Evolutionary conservation across 2,113 vertebrate species (phyloP).

Genomic region (Bubalus kerabau): DNA sequence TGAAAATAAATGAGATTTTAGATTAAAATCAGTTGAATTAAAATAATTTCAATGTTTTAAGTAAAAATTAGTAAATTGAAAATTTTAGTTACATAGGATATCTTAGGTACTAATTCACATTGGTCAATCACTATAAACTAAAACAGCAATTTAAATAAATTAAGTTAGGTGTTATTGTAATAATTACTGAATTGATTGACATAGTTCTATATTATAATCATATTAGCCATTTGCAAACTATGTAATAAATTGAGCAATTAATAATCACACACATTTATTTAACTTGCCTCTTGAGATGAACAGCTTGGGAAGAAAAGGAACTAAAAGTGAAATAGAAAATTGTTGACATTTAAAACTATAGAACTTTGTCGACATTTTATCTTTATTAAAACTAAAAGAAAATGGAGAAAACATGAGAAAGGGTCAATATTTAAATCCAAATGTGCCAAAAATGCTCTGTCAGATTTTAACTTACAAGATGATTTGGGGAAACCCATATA

Average conservation of each 20-base stretch:
- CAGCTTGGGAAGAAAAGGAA: constrained; percentile 88
- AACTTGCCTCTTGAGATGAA: constrained; percentile 96
- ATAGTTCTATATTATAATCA: constrained; percentile 51
- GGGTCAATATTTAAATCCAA: neutral
- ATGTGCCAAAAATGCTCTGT: neutral
- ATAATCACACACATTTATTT: constrained; percentile 72
- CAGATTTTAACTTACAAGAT: neutral
- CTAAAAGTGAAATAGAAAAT: constrained; percentile 87
- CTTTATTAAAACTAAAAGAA: constrained; percentile 28
- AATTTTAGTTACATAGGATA: constrained; percentile 57
- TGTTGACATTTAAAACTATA: constrained; percentile 63
- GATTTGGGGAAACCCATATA: neutral
- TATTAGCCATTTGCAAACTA: constrained; percentile 72
- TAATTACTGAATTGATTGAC: constrained; percentile 44
- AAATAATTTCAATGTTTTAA: constrained; percentile 51
- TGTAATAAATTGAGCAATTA: constrained; percentile 66
- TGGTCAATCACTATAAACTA: constrained; percentile 51
- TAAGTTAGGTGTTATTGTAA: constrained; percentile 69
- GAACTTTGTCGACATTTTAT: neutral
- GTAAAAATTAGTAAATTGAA: constrained; percentile 64
- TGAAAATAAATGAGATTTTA: constrained; percentile 15
- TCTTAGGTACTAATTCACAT: constrained; percentile 51
- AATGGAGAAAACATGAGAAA: neutral
- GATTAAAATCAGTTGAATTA: constrained; percentile 17
- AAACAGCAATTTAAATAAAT: constrained; percentile 54